Base-by-base conservation (phyloP, 2,113 vertebrate genomes). In the Gnathonemus echidnorhynchus region DNA sequence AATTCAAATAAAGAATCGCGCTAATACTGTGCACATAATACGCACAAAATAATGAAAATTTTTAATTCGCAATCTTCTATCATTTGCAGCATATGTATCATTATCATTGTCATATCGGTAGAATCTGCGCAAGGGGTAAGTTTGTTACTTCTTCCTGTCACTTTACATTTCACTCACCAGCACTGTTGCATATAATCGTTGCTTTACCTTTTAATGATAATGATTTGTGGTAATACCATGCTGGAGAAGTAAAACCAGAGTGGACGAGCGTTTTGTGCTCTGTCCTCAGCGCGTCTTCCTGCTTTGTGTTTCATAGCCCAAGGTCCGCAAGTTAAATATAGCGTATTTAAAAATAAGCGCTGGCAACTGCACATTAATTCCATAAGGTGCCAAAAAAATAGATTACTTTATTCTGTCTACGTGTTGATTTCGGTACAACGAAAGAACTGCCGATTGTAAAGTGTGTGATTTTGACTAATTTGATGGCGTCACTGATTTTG, bases 71-170 rank as follows among this genome's bases (percentile, higher is more conserved):
- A 11, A n/a, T 77, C 8, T 80, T 89, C 19, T 24, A 7, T 80
- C n/a, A 10, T 53, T 89, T 80, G 19, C 70, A 89, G 88, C n/a
- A 80, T 80, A 52, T 89, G 46, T 39, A 46, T 80, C 13, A 2
- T 80, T 46, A n/a, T 52, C 21, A 24, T 89, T 77, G 45, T 89
- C 66, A 35, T 77, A n/a, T 66, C 88, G 31, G 87, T 66, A 46
- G 88, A 80, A 35, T 77, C 88, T 80, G 46, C 70, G 17, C 27
- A 77, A 1, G 70, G 70, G 88, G 88, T 89, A 80, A 89, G 88
- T 89, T 50, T 85, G 83, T 85, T 48, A 46, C 45, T 45, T 85
- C 2, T 42, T 84, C 46, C 13, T 46, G 39, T 48, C 8, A 24
- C 39, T 85, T 45, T 24, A 45, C 8, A 48, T 46, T 85, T 85